These are phyloP conservation scores for Diachasma alloeum DNA, from an alignment of 1,140 invertebrate genomes.

Conservation along the genomic window DNA sequence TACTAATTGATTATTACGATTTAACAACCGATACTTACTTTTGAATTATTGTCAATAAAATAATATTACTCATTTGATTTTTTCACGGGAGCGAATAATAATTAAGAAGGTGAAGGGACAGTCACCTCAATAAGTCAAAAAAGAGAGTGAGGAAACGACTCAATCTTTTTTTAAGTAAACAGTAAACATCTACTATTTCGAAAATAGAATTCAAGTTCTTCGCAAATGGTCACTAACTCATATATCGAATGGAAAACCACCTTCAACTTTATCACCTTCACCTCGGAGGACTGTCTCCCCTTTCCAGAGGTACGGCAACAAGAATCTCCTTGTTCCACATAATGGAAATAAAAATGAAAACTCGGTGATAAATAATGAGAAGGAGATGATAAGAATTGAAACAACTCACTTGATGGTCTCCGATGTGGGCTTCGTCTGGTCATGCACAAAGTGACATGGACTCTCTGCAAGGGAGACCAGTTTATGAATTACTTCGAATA, in stretches of 20 bases:
- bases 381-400: not conserved
- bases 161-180: not conserved
- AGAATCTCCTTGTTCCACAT: not conserved
- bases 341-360: not conserved
- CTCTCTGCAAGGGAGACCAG: slow-evolving; percentile 49
- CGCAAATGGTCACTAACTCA: not conserved
- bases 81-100: too few relatives aligned
- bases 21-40: too few relatives aligned
- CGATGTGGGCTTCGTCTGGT: not conserved
- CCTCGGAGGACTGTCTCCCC: not conserved
- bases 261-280: not conserved
- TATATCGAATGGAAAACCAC: not conserved
- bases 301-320: not conserved
- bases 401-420: not conserved
- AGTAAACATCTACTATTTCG: not conserved
- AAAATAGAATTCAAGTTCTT: not conserved
- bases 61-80: too few relatives aligned
- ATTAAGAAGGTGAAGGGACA: too few relatives aligned
- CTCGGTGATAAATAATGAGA: not conserved
- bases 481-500: slow-evolving; percentile 50
- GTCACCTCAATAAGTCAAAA: too few relatives aligned
- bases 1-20: too few relatives aligned
- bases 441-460: slow-evolving; percentile 57
- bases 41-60: too few relatives aligned
- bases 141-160: not conserved